A percentile compares a stretch with the other conserved stretches of the same genome.
Evolutionary conservation across 2,113 vertebrate genomes (phyloP).

Genomic region (Protobothrops mucrosquamatus): DNA sequence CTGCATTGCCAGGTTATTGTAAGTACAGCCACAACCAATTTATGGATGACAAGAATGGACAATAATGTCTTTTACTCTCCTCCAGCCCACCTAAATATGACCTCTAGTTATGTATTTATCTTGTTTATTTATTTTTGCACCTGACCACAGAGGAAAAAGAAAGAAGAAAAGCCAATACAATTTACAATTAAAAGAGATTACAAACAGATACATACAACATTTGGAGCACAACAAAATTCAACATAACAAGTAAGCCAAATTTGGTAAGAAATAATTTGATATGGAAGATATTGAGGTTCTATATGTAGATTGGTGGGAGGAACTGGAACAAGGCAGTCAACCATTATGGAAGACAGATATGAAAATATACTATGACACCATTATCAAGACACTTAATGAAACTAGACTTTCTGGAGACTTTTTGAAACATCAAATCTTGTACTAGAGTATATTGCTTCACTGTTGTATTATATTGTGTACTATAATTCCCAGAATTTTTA

Average conservation of each 20-base stretch:
- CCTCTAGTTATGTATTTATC: neutral
- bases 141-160: neutral
- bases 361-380: neutral
- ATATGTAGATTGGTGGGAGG: neutral
- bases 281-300: neutral
- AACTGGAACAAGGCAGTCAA: neutral
- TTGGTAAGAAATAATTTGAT: neutral
- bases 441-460: neutral
- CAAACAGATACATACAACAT: neutral
- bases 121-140: neutral
- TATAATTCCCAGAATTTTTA: neutral
- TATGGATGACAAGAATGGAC: neutral
- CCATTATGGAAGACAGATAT: neutral
- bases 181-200: neutral
- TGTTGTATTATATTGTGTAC: neutral
- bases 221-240: neutral
- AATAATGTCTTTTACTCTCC: neutral
- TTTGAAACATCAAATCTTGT: neutral
- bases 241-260: neutral
- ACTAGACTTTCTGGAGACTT: neutral
- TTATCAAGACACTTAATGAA: neutral
- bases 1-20: neutral
- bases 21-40: neutral
- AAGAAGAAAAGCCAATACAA: neutral
- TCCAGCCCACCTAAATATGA: neutral